Percentiles rank a stretch among this genome's conserved stretches.
These are phyloP conservation scores for Hydrolagus colliei DNA, from an alignment of 2,797 vertebrate genomes.

Conservation along the genomic window DNA sequence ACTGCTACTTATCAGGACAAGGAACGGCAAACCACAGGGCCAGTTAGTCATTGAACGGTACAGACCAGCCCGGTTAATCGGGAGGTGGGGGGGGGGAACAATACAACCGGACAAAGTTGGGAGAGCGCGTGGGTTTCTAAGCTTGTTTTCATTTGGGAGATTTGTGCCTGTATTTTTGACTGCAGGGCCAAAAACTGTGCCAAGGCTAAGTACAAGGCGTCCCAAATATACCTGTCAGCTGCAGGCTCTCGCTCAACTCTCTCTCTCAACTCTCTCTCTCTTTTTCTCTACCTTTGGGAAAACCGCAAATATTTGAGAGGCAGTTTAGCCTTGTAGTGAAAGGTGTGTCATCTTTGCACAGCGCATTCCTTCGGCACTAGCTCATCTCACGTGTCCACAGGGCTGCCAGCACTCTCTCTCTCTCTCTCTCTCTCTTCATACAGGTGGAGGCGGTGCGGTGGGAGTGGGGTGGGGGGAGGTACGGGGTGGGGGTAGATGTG, in stretches of 20 bases:
- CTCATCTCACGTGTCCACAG: background rate
- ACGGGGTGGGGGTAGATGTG: too few relatives aligned
- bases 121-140: too few relatives aligned
- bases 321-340: background rate
- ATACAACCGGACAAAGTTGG: too few relatives aligned
- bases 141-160: too few relatives aligned
- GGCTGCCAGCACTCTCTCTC: background rate
- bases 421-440: background rate
- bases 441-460: too few relatives aligned
- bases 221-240: background rate
- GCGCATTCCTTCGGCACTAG: background rate
- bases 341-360: constrained; percentile 11
- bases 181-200: background rate
- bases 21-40: too few relatives aligned
- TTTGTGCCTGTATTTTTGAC: too few relatives aligned
- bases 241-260: background rate
- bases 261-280: background rate
- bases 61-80: too few relatives aligned
- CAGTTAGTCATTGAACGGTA: too few relatives aligned
- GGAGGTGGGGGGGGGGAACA: too few relatives aligned
- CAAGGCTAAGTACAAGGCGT: background rate
- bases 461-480: too few relatives aligned
- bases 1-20: too few relatives aligned
- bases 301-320: constrained; percentile 22
- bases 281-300: background rate